These are phyloP conservation scores for Hemiprocne comata DNA, from an alignment of 2,113 vertebrate genomes.

Conservation along the genomic window DNA sequence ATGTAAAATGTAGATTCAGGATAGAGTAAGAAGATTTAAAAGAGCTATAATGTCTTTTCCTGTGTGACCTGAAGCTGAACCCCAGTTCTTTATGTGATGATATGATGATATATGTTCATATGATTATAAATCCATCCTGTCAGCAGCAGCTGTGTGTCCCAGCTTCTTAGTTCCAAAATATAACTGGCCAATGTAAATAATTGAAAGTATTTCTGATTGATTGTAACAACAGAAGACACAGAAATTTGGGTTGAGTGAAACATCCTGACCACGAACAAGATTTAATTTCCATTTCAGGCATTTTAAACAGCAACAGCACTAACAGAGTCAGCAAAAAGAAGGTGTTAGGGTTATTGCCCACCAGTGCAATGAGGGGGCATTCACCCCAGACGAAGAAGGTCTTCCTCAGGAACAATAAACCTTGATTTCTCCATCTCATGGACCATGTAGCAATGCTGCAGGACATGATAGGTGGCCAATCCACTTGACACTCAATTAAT, in stretches of 20 bases:
- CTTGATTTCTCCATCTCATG: accelerated
- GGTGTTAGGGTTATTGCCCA: neutral
- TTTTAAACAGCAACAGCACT: neutral
- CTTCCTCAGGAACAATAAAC: neutral
- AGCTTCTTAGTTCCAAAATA: neutral
- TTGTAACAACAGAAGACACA: neutral
- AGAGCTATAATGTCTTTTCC: neutral
- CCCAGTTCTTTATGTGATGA: neutral
- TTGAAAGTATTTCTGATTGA: neutral
- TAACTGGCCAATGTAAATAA: neutral
- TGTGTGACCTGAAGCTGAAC: neutral
- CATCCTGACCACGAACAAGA: neutral
- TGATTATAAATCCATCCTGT: neutral
- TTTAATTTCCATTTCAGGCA: neutral
- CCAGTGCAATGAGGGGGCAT: neutral
- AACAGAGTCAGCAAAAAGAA: neutral
- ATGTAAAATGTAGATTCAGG: neutral
- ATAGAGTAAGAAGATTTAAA: neutral
- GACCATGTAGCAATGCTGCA: accelerated
- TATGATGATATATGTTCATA: no score
- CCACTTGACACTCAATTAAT: neutral
- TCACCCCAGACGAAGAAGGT: neutral
- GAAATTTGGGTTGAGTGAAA: neutral
- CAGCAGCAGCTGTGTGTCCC: neutral
- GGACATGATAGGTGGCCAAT: accelerated